Conservation (phyloP, 2,113 vertebrate genomes). For the Dipodomys ordii region DNA sequence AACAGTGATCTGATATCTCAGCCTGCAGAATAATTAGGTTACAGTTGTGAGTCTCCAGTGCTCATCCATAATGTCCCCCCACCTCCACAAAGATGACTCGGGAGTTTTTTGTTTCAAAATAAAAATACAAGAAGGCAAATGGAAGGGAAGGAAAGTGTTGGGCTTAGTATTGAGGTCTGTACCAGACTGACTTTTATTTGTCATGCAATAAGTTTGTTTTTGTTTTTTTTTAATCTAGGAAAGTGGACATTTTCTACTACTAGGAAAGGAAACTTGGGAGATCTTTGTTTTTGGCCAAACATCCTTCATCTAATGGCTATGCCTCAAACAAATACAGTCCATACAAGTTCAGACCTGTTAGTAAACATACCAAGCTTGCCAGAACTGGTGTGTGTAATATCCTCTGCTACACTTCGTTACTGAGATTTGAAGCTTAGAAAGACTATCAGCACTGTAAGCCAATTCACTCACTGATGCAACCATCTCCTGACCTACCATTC, state of each 20-base stretch:
- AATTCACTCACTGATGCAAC: background rate
- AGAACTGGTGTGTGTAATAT: background rate
- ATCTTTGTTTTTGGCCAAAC: conserved; percentile 59
- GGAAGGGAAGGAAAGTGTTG: conserved; percentile 61
- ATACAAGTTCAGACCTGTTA: background rate
- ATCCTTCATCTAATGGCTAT: conserved; percentile 49
- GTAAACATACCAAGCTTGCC: background rate
- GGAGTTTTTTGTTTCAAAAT: conserved; percentile 62
- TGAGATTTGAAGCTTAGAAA: background rate
- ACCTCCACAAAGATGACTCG: conserved; percentile 61
- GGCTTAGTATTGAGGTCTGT: conserved; percentile 5
- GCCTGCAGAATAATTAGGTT: no score
- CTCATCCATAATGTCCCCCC: background rate
- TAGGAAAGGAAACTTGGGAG: conserved; percentile 57
- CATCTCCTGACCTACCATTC: background rate
- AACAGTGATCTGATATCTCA: no score
- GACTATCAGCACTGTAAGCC: background rate
- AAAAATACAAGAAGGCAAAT: conserved; percentile 59
- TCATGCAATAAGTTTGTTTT: conserved; percentile 1
- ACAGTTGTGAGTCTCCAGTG: no score
- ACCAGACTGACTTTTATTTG: conserved; percentile 8
- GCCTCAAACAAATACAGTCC: conserved; percentile 50
- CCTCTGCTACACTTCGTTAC: background rate
- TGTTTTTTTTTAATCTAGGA: background rate
- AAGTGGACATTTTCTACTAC: conserved; percentile 66